Percentiles rank a stretch among this genome's conserved stretches.
These are phyloP conservation scores for Trissolcus basalis DNA, from an alignment of 1,140 invertebrate species.

Conservation along the genomic window DNA sequence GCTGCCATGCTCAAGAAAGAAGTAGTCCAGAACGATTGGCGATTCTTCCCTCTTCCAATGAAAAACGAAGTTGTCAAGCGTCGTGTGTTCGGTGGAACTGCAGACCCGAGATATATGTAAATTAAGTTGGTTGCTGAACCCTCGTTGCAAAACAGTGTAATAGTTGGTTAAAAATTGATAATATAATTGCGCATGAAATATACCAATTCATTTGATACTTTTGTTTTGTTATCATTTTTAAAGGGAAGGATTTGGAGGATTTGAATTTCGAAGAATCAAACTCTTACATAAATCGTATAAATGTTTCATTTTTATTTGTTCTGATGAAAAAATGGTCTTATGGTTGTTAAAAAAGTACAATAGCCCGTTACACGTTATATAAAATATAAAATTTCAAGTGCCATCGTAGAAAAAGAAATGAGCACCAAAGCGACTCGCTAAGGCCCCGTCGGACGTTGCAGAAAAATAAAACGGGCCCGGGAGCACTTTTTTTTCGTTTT, in stretches of 20 bases:
- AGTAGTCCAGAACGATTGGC: neutral
- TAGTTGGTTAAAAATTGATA: too few relatives aligned
- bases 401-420: conserved; percentile 52
- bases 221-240: too few relatives aligned
- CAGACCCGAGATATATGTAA: too few relatives aligned
- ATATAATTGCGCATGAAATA: conserved; percentile 5
- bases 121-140: too few relatives aligned
- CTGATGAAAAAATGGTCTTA: conserved; percentile 72
- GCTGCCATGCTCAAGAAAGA: conserved; percentile 27
- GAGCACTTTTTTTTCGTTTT: conserved; percentile 29
- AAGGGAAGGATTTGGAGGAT: too few relatives aligned
- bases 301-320: conserved; percentile 61
- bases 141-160: too few relatives aligned
- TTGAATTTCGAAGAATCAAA: too few relatives aligned
- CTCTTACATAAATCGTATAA: conserved; percentile 67
- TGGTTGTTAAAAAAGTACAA: conserved; percentile 76
- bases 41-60: conserved; percentile 68
- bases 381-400: conserved; percentile 75
- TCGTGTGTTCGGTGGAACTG: too few relatives aligned
- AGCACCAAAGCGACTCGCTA: conserved; percentile 38
- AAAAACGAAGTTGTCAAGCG: conserved; percentile 75
- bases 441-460: conserved; percentile 40
- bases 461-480: conserved; percentile 56
- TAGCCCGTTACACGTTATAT: conserved; percentile 75
- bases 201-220: neutral